Conservation (phyloP, 2,113 vertebrate species). For the Bostrychus sinensis region DNA sequence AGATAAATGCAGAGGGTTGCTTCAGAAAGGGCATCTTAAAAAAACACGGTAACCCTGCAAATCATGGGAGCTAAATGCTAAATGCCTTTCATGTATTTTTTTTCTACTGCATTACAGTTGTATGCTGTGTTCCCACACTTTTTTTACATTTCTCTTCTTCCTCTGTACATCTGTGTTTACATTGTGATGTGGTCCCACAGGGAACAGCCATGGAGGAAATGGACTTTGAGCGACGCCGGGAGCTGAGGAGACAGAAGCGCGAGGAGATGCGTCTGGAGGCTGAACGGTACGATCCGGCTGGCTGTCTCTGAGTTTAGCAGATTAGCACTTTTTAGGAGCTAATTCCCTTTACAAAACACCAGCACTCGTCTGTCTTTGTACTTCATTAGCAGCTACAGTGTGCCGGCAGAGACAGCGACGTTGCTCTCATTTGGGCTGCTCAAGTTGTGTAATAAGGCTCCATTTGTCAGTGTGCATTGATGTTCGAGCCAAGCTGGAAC, state of each 20-base stretch:
- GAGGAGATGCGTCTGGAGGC: conserved; percentile 98
- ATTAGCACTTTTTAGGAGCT: conserved; percentile 18
- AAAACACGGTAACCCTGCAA: too few relatives aligned
- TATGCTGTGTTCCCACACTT: conserved; percentile 2
- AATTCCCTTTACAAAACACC: conserved; percentile 14
- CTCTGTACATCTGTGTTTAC: conserved; percentile 26
- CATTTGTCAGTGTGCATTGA: conserved; percentile 29
- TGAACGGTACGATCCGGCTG: conserved; percentile 84
- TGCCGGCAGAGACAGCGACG: conserved; percentile 11
- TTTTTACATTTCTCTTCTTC: conserved; percentile 4
- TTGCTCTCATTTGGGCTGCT: conserved; percentile 10
- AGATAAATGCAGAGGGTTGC: too few relatives aligned
- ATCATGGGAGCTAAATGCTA: too few relatives aligned
- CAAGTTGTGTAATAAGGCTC: conserved; percentile 25
- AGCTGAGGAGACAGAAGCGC: conserved; percentile 95
- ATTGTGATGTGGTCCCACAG: conserved; percentile 54
- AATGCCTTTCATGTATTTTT: not conserved
- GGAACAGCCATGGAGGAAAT: conserved; percentile 88
- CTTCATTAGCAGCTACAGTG: conserved; percentile 14
- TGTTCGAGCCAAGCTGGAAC: conserved; percentile 49
- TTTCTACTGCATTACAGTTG: not conserved
- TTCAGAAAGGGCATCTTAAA: too few relatives aligned
- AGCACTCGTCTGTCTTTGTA: conserved; percentile 2
- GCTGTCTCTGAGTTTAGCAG: not conserved
- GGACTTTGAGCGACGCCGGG: conserved; percentile 95